phyloP scores from a whole-genome alignment of 1,140 invertebrate genomes.

The Diorhabda elongata region DNA sequence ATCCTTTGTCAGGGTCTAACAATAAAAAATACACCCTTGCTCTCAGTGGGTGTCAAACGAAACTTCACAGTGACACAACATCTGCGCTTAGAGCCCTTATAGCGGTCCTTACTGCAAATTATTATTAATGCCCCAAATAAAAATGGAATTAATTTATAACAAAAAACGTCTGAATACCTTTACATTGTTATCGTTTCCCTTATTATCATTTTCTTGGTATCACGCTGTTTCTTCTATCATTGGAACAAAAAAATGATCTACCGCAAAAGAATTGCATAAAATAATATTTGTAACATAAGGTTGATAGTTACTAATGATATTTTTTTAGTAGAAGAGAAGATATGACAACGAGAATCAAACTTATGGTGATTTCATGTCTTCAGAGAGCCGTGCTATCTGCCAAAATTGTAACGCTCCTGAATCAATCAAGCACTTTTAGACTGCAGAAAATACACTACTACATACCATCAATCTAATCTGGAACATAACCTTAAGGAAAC shows the following conservation, averaged over 20 bases:
- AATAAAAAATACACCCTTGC: slow-evolving; percentile 5
- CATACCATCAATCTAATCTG: no score
- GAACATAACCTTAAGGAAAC: no score
- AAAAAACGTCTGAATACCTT: slow-evolving; percentile 3
- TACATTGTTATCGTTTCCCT: not conserved
- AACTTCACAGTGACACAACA: slow-evolving; percentile 1
- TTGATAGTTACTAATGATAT: no score
- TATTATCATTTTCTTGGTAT: not conserved
- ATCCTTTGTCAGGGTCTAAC: not conserved
- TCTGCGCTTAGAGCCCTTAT: not conserved
- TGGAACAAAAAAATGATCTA: not conserved
- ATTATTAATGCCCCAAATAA: slow-evolving; percentile 2
- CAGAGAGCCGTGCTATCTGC: no score
- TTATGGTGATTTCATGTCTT: no score
- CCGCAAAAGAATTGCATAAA: no score
- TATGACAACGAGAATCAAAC: no score
- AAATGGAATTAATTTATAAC: slow-evolving; percentile 1
- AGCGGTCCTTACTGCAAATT: not conserved
- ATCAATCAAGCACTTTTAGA: no score
- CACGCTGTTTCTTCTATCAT: not conserved
- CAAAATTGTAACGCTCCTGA: no score
- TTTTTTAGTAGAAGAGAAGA: no score
- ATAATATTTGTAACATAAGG: no score
- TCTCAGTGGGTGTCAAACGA: not conserved
- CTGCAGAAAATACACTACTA: no score